These are phyloP conservation scores for Andrena bucephala DNA, from an alignment of 2,888 invertebrate genomes.

Conservation along the genomic window DNA sequence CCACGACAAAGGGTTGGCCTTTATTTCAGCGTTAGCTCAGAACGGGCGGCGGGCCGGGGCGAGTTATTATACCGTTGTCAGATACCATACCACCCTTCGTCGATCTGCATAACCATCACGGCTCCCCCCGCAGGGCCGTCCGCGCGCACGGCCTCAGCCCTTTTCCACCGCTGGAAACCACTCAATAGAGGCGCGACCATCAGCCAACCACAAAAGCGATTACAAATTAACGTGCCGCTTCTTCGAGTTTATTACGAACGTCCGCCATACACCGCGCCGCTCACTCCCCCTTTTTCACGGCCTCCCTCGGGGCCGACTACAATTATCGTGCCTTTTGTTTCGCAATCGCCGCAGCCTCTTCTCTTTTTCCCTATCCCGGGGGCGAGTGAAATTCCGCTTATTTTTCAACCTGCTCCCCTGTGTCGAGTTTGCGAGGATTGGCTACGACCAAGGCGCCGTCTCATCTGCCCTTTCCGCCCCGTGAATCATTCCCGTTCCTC, in stretches of 20 bases:
- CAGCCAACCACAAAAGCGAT: conserved; percentile 80
- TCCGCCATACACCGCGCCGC: conserved; percentile 42
- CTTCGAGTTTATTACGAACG: conserved; percentile 81
- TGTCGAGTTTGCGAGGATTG: conserved; percentile 53
- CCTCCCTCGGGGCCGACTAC: conserved; percentile 68
- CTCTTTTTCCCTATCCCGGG: conserved; percentile 57
- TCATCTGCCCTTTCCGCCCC: conserved; percentile 52
- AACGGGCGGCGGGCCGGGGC: conserved; percentile 52
- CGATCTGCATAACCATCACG: conserved; percentile 81
- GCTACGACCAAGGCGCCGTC: conserved; percentile 33
- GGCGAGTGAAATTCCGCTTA: conserved; percentile 68
- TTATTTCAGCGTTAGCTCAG: conserved; percentile 76
- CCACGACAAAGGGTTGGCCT: conserved; percentile 74
- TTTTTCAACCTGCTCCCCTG: conserved; percentile 66
- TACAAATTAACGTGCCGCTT: conserved; percentile 83
- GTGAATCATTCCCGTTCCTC: conserved; percentile 54
- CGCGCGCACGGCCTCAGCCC: conserved; percentile 52
- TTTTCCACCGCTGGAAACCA: conserved; percentile 71
- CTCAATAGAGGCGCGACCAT: conserved; percentile 78
- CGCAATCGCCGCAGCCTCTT: conserved; percentile 73
- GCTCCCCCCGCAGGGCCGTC: conserved; percentile 67
- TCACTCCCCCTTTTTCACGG: conserved; percentile 6
- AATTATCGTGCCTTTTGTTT: conserved; percentile 82
- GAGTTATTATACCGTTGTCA: conserved; percentile 79
- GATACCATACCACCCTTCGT: conserved; percentile 73